phyloP scores from a whole-genome alignment of 1,140 invertebrate genomes.

The Forficula auricularia region DNA sequence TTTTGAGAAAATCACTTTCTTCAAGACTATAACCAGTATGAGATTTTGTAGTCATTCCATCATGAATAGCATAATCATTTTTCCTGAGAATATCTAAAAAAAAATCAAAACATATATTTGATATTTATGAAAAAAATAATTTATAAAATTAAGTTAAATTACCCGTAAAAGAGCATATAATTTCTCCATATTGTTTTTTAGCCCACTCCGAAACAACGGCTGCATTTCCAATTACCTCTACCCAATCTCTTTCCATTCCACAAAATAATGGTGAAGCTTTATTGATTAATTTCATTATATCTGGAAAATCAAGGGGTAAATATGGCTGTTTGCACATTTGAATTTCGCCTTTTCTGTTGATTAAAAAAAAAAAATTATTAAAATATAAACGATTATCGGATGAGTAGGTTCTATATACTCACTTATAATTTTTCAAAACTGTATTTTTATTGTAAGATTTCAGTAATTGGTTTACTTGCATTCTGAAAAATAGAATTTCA shows the following conservation, averaged over 20 bases:
- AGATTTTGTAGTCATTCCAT: slow-evolving; percentile 30
- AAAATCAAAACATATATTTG: slow-evolving; percentile 9
- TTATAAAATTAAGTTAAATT: slow-evolving; percentile 8
- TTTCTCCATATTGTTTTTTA: slow-evolving; percentile 27
- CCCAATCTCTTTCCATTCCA: slow-evolving; percentile 34
- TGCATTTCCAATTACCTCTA: slow-evolving; percentile 28
- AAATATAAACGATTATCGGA: slow-evolving; percentile 9
- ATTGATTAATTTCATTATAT: slow-evolving; percentile 48
- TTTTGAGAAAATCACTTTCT: slow-evolving; percentile 45
- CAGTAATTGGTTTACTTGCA: too few species aligned
- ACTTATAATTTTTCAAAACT: too few species aligned
- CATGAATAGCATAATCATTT: slow-evolving; percentile 33
- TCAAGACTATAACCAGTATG: slow-evolving; percentile 39
- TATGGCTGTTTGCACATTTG: slow-evolving; percentile 41
- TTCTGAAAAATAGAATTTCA: slow-evolving; percentile 1
- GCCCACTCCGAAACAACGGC: slow-evolving; percentile 32
- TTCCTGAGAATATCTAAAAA: slow-evolving; percentile 40
- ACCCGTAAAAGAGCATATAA: slow-evolving; percentile 34
- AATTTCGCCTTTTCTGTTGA: slow-evolving; percentile 23
- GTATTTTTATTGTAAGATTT: too few species aligned
- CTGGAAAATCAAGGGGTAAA: slow-evolving; percentile 42
- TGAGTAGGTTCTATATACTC: not conserved
- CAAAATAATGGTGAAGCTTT: slow-evolving; percentile 40
- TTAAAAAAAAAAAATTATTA: slow-evolving; percentile 2
- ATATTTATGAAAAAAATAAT: slow-evolving; percentile 2